Percentiles rank a stretch among this genome's conserved stretches.
phyloP scores from a whole-genome alignment of 2,797 vertebrate species.

The Crenuchus spilurus region DNA sequence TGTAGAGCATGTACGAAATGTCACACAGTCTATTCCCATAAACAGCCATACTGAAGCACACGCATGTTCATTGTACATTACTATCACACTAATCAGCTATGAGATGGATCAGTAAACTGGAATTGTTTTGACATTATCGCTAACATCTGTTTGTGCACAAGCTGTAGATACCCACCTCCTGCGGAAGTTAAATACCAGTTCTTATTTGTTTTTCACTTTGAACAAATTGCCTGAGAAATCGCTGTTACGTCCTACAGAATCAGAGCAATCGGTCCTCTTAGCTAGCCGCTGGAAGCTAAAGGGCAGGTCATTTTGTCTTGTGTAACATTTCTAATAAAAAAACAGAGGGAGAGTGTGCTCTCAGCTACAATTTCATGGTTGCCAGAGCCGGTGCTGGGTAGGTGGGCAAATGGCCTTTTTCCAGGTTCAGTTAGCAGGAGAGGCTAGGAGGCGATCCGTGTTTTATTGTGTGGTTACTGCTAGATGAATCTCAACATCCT shows the following conservation, averaged over 20 bases:
- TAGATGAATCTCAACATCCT: slow-evolving; percentile 56
- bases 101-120: background rate
- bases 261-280: slow-evolving; percentile 62
- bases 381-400: slow-evolving; percentile 68
- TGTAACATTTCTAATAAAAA: slow-evolving; percentile 59
- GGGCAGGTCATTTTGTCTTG: slow-evolving; percentile 64
- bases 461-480: slow-evolving; percentile 72
- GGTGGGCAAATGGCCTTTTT: slow-evolving; percentile 76
- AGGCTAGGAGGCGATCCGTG: slow-evolving; percentile 62
- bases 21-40: slow-evolving; percentile 1
- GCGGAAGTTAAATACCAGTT: background rate
- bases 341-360: slow-evolving; percentile 57
- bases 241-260: slow-evolving; percentile 60
- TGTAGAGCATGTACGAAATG: background rate
- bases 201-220: slow-evolving; percentile 24
- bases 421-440: slow-evolving; percentile 72
- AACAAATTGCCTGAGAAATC: slow-evolving; percentile 60
- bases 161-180: background rate
- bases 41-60: background rate
- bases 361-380: slow-evolving; percentile 79
- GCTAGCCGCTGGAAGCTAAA: slow-evolving; percentile 63
- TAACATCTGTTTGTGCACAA: background rate
- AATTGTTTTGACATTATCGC: slow-evolving; percentile 1
- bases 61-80: background rate
- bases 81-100: background rate